These are phyloP conservation scores for Euzetes globulus DNA, from an alignment of 2,888 invertebrate genomes.

Conservation along the genomic window DNA sequence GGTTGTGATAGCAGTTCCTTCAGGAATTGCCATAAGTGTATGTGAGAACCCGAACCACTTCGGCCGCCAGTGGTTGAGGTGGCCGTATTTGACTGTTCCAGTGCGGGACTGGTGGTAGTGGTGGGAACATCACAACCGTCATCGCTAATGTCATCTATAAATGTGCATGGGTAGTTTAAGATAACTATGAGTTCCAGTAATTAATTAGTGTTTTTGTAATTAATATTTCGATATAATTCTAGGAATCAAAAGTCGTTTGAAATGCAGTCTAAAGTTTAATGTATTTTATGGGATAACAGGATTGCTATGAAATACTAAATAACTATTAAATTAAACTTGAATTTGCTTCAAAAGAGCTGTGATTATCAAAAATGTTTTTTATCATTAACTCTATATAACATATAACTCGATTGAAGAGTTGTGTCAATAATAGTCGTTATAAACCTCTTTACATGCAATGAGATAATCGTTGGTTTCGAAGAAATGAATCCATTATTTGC, in stretches of 20 bases:
- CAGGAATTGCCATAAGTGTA: slow-evolving; percentile 97
- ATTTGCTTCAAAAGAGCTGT: neutral
- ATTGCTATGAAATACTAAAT: neutral
- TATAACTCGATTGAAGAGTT: neutral
- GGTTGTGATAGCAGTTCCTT: slow-evolving; percentile 87
- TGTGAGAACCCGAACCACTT: slow-evolving; percentile 59
- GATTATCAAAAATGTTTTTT: neutral
- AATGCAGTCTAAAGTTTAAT: neutral
- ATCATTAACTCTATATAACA: neutral
- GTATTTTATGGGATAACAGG: neutral
- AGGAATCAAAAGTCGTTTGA: neutral
- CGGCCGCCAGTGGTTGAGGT: slow-evolving; percentile 33
- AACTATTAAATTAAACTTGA: neutral
- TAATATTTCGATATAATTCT: neutral
- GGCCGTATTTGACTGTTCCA: slow-evolving; percentile 15
- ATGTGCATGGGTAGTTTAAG: neutral
- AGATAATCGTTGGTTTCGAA: neutral
- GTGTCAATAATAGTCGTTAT: slow-evolving; percentile 2
- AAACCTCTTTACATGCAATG: neutral
- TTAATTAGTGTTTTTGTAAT: neutral
- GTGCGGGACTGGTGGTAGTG: neutral
- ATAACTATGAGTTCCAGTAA: neutral
- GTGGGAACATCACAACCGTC: slow-evolving; percentile 14
- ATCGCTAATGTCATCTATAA: slow-evolving; percentile 21
- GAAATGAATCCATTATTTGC: neutral